Conservation (phyloP, 2,888 invertebrate genomes). For the Molanna angustata region DNA sequence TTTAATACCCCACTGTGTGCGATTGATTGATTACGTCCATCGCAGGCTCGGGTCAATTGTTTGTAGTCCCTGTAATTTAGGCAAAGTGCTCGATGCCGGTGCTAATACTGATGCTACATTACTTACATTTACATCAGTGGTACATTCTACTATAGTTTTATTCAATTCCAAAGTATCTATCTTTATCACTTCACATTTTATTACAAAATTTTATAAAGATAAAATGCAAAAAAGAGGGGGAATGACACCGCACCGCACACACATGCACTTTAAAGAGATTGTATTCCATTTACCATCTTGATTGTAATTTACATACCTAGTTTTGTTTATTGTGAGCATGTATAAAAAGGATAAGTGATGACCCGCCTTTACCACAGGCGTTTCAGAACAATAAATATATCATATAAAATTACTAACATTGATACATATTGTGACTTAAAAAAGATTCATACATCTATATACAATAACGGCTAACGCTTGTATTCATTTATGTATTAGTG, state of each 20-base stretch:
- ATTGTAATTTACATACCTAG: constrained; percentile 12
- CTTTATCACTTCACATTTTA: too few species aligned
- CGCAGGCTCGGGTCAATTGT: constrained; percentile 3
- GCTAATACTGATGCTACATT: too few species aligned
- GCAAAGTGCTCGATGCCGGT: too few species aligned
- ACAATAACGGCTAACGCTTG: constrained; percentile 32
- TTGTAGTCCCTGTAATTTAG: too few species aligned
- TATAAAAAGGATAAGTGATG: constrained; percentile 24
- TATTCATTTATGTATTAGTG: constrained; percentile 22
- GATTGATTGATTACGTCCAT: too few species aligned
- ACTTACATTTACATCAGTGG: neutral
- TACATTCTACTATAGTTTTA: too few species aligned
- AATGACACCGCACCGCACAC: too few species aligned
- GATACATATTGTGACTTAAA: constrained; percentile 32
- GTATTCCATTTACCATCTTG: neutral
- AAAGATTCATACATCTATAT: constrained; percentile 31
- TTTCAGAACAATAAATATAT: constrained; percentile 24
- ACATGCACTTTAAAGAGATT: too few species aligned
- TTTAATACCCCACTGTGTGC: constrained; percentile 1
- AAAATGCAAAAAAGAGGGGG: too few species aligned
- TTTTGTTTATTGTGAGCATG: constrained; percentile 22
- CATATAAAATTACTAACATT: constrained; percentile 33
- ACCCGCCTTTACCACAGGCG: constrained; percentile 23
- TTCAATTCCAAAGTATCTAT: too few species aligned
- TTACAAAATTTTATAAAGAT: too few species aligned